Conservation (phyloP, 2,113 vertebrate species). For the Anarhynchus alexandrinus region DNA sequence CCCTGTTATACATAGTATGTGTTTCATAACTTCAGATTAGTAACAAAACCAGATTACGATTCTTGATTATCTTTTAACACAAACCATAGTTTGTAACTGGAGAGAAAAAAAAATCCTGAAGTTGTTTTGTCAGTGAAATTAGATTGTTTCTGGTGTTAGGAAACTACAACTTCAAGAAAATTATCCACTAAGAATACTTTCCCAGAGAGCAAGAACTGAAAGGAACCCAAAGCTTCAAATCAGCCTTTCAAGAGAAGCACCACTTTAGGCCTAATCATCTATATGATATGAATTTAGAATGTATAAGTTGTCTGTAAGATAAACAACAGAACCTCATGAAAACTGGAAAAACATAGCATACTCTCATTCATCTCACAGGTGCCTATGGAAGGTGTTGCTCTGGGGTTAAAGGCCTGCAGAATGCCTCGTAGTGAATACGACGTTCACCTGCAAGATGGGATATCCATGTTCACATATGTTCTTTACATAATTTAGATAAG, state of each 20-base stretch:
- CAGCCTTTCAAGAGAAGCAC: slow-evolving; percentile 3
- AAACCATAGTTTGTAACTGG: neutral
- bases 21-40: neutral
- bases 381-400: neutral
- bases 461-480: neutral
- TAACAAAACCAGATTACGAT: neutral
- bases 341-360: neutral
- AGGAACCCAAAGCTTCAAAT: neutral
- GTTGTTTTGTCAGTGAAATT: neutral
- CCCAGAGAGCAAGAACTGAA: slow-evolving; percentile 2
- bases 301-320: neutral
- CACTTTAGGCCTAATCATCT: slow-evolving; percentile 1
- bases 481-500: neutral
- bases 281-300: neutral
- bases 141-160: neutral
- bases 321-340: neutral
- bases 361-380: neutral
- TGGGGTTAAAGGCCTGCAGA: neutral
- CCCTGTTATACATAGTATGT: rapidly evolving
- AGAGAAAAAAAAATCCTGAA: neutral
- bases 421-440: neutral
- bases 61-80: neutral
- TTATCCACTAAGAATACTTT: slow-evolving; percentile 16
- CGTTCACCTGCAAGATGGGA: neutral
- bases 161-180: slow-evolving; percentile 3